Evolutionary conservation across 2,888 invertebrate species (phyloP).

Genomic region (Balanococcus diminutus): DNA sequence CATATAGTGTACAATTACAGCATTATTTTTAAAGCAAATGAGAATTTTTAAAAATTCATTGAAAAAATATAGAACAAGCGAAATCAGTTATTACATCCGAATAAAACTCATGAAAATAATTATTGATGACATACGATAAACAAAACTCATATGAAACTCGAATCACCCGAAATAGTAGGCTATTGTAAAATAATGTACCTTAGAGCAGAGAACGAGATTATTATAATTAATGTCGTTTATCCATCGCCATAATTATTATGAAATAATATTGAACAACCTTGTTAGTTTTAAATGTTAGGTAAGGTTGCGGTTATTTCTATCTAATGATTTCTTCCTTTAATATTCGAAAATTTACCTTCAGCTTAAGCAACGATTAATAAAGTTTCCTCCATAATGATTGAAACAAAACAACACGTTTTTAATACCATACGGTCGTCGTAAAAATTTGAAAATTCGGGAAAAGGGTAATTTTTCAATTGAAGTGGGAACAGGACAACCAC

Average conservation of each 20-base stretch:
- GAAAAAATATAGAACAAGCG: neutral
- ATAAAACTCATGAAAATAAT: neutral
- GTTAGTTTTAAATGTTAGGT: neutral
- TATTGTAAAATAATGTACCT: neutral
- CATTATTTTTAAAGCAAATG: too few relatives aligned
- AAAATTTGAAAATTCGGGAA: neutral
- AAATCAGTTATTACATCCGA: neutral
- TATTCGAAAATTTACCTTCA: conserved; percentile 14
- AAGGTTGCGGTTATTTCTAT: neutral
- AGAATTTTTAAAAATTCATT: too few relatives aligned
- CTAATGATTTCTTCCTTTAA: neutral
- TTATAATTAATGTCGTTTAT: conserved; percentile 10
- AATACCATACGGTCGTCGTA: neutral
- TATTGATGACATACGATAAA: neutral
- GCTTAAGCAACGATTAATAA: neutral
- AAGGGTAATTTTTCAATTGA: too few relatives aligned
- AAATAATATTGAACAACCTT: conserved; percentile 2
- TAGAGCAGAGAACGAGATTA: neutral
- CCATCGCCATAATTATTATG: conserved; percentile 21
- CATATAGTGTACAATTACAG: too few relatives aligned
- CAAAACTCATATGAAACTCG: neutral
- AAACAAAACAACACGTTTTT: neutral
- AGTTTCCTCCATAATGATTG: neutral
- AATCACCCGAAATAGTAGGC: neutral
- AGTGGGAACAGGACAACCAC: too few relatives aligned